These are phyloP conservation scores for Lacanobia wlatinum DNA, from an alignment of 2,888 invertebrate genomes.

Conservation along the genomic window DNA sequence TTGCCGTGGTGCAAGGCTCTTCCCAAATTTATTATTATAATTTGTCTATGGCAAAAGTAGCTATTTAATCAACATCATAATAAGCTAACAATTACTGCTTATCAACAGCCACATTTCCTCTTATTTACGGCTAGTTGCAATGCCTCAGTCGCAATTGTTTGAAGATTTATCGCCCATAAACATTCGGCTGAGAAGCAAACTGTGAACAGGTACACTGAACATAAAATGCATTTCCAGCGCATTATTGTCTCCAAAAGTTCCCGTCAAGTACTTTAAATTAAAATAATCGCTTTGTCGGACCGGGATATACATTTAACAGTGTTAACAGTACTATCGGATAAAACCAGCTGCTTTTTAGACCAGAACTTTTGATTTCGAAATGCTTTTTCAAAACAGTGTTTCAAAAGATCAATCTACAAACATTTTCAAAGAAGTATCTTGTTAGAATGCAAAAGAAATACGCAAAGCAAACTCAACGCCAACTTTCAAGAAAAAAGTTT, in stretches of 20 bases:
- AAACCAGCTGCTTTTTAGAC: conserved; percentile 9
- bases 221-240: conserved; percentile 61
- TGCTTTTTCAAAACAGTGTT: conserved; percentile 4
- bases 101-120: conserved; percentile 6
- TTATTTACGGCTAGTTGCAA: conserved; percentile 38
- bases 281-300: conserved; percentile 62
- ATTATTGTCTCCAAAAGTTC: conserved; percentile 61
- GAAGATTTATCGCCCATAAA: conserved; percentile 63
- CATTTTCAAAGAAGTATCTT: conserved; percentile 9
- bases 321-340: conserved; percentile 9
- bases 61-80: conserved; percentile 1
- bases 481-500: conserved; percentile 38
- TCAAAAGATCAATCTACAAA: conserved; percentile 1
- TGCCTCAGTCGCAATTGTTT: conserved; percentile 60
- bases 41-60: neutral
- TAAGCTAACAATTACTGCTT: neutral
- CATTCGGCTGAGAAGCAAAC: conserved; percentile 60
- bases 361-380: conserved; percentile 4
- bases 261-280: conserved; percentile 60
- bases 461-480: conserved; percentile 15
- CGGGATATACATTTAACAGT: conserved; percentile 42
- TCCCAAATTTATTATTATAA: neutral
- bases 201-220: conserved; percentile 59
- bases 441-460: conserved; percentile 30
- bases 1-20: neutral